phyloP scores from a whole-genome alignment of 2,113 vertebrate species.

The Willisornis vidua region DNA sequence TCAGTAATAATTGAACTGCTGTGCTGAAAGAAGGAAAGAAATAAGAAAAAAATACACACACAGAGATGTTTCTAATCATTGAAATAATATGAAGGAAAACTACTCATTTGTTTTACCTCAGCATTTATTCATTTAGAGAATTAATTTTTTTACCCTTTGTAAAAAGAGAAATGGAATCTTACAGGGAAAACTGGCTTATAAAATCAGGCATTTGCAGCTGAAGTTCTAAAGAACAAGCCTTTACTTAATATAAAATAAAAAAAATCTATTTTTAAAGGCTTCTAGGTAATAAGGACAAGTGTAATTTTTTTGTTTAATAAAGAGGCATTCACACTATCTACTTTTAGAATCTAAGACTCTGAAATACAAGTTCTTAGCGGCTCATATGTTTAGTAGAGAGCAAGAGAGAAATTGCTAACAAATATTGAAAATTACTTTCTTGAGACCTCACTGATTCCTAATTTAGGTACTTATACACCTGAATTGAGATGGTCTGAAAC shows the following conservation, averaged over 20 bases:
- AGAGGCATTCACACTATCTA: background rate
- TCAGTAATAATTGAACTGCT: constrained; percentile 13
- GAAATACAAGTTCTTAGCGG: background rate
- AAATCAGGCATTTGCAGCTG: background rate
- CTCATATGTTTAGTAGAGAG: background rate
- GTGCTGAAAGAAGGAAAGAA: background rate
- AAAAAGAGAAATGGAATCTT: background rate
- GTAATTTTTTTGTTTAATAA: background rate
- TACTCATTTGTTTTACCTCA: background rate
- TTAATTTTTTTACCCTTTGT: background rate
- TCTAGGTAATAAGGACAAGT: background rate
- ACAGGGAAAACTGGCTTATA: background rate
- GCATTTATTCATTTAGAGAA: background rate
- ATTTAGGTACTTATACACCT: background rate
- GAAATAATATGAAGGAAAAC: background rate
- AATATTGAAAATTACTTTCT: background rate
- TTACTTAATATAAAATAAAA: background rate
- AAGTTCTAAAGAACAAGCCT: background rate
- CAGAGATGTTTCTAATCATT: background rate
- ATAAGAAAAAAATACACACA: background rate
- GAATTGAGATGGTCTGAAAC: background rate
- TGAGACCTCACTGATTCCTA: background rate
- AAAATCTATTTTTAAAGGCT: background rate
- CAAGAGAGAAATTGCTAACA: background rate
- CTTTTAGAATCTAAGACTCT: background rate